Conservation (phyloP, 1,140 invertebrate genomes). For the Coenobita brevimanus region DNA sequence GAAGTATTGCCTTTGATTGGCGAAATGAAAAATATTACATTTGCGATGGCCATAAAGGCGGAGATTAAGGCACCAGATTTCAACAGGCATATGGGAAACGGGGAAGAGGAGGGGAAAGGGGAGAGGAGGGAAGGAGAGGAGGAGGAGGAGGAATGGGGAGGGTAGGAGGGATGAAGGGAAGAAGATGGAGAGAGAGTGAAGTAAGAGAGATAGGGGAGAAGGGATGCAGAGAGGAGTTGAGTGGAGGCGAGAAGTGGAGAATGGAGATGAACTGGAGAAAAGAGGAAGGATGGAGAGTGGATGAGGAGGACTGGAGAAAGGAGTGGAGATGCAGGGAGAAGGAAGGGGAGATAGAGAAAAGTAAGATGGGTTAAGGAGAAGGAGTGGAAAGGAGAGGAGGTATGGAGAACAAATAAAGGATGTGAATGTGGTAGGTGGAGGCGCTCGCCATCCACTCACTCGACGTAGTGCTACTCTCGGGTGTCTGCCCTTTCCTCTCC, state of each 20-base stretch:
- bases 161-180: no score
- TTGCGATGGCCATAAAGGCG: conserved; percentile 21
- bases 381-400: no score
- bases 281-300: no score
- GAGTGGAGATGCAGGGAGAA: not conserved
- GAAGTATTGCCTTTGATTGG: conserved; percentile 46
- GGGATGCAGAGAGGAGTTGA: not conserved
- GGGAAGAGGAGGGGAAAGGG: not conserved
- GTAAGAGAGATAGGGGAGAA: not conserved
- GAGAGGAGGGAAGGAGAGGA: not conserved
- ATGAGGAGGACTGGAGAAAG: not conserved
- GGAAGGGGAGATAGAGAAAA: not conserved
- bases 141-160: no score
- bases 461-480: no score
- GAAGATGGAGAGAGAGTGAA: no score
- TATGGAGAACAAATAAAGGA: no score
- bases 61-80: not conserved
- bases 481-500: no score
- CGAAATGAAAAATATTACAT: conserved; percentile 54
- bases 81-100: not conserved
- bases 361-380: not conserved
- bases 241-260: not conserved
- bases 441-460: no score
- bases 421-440: no score
- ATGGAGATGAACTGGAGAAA: not conserved